Conservation (phyloP, 2,113 vertebrate genomes). For the Grammomys surdaster region DNA sequence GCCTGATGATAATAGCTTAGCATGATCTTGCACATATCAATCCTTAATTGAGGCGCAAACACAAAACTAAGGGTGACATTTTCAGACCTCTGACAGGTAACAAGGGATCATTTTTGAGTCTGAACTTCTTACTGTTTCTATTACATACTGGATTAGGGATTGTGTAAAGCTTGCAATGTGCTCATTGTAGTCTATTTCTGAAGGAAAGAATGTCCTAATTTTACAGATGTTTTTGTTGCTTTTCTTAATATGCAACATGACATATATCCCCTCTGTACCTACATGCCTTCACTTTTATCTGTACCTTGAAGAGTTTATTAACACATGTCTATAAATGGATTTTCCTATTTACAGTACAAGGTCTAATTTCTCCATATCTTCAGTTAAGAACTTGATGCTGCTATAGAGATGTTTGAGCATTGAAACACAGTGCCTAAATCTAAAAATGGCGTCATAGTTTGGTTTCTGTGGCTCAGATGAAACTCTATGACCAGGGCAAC, state of each 20-base stretch:
- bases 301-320: not conserved
- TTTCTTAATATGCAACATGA: not conserved
- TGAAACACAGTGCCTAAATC: not conserved
- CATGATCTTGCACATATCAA: not conserved
- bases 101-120: not conserved
- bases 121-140: not conserved
- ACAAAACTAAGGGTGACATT: not conserved
- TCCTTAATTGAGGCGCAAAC: constrained; percentile 30
- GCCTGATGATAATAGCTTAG: not conserved
- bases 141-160: not conserved
- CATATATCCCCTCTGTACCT: not conserved
- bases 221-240: not conserved
- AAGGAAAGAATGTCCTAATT: not conserved
- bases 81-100: not conserved
- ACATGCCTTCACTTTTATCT: constrained; percentile 14
- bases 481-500: not conserved
- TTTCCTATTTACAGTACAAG: not conserved
- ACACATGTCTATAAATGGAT: not conserved
- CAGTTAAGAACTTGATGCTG: not conserved
- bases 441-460: not conserved
- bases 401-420: not conserved
- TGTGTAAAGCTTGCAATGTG: not conserved
- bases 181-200: not conserved
- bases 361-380: not conserved
- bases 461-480: not conserved